Evolutionary conservation across 2,113 vertebrate genomes (phyloP).

Genomic region (Carettochelys insculpta): DNA sequence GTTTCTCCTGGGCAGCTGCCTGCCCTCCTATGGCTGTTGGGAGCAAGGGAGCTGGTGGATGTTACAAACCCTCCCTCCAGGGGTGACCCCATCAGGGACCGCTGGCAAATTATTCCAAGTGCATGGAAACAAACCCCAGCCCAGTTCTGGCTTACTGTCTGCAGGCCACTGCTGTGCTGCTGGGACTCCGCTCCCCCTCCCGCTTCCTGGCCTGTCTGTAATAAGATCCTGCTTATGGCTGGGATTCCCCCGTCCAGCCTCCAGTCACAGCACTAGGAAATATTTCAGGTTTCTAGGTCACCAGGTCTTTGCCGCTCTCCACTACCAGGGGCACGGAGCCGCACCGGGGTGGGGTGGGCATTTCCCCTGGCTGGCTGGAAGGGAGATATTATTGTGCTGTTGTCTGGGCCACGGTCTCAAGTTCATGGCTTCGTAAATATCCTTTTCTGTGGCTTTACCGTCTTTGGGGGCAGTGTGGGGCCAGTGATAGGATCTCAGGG

Average conservation of each 20-base stretch:
- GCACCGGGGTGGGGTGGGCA: background rate
- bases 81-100: background rate
- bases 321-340: background rate
- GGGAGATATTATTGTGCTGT: background rate
- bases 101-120: background rate
- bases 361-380: background rate
- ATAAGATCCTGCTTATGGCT: background rate
- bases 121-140: background rate
- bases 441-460: background rate
- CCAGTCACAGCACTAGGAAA: background rate
- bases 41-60: background rate
- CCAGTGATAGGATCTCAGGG: background rate
- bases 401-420: background rate
- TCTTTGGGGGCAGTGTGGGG: too few relatives aligned
- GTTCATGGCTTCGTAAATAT: background rate
- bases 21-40: background rate
- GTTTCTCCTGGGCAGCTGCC: background rate
- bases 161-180: too few relatives aligned
- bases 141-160: background rate
- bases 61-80: background rate
- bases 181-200: too few relatives aligned
- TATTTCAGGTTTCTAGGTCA: background rate
- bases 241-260: background rate
- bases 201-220: background rate
- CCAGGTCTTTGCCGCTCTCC: background rate